Evolutionary conservation across 2,888 invertebrate species (phyloP).

Genomic region (Phengaris arion): DNA sequence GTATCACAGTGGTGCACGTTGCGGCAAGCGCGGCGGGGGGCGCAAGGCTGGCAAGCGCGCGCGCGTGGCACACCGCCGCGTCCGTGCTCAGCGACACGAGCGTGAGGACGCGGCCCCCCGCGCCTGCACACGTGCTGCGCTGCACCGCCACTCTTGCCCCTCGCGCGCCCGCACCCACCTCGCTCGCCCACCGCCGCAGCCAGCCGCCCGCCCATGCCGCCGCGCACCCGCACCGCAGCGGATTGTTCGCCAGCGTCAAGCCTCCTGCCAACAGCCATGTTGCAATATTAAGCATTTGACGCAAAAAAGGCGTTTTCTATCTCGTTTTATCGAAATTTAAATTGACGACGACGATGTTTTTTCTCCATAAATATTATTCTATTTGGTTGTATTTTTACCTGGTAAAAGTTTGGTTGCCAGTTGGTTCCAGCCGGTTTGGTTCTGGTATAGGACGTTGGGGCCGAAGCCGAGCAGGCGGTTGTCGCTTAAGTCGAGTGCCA

Average conservation of each 20-base stretch:
- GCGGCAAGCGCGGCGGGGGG: slow-evolving; percentile 37
- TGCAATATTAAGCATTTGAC: no score
- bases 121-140: slow-evolving; percentile 50
- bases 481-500: slow-evolving; percentile 87
- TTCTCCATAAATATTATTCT: no score
- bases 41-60: slow-evolving; percentile 76
- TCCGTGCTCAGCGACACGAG: slow-evolving; percentile 85
- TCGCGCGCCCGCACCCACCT: slow-evolving; percentile 83
- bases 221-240: slow-evolving; percentile 90
- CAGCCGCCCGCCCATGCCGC: slow-evolving; percentile 92
- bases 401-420: slow-evolving; percentile 88
- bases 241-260: slow-evolving; percentile 87
- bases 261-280: slow-evolving; percentile 70
- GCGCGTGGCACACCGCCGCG: slow-evolving; percentile 87
- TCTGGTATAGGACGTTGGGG: slow-evolving; percentile 88
- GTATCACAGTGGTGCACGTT: slow-evolving; percentile 32
- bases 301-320: no score
- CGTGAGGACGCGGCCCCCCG: slow-evolving; percentile 57
- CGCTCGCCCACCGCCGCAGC: slow-evolving; percentile 91
- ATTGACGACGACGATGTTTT: no score
- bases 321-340: no score
- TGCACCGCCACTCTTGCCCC: slow-evolving; percentile 50
- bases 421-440: slow-evolving; percentile 89
- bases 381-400: slow-evolving; percentile 67
- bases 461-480: slow-evolving; percentile 86